Base-by-base conservation (phyloP, 1,140 invertebrate species). In the Cryptotermes secundus region DNA sequence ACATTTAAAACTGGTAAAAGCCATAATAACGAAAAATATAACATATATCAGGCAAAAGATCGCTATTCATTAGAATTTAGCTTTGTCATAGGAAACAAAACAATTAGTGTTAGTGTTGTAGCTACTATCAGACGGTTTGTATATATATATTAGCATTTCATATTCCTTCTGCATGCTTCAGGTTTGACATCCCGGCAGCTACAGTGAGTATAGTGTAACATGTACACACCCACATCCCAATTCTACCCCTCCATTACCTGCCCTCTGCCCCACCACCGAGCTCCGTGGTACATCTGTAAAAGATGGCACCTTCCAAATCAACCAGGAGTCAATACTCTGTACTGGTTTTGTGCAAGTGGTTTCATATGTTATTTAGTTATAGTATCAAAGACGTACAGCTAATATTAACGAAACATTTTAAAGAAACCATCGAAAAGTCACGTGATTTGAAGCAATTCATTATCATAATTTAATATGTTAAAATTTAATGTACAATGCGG, bases 21-120 rank as follows among this genome's bases (percentile, higher is more conserved):
- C 53, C 31, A 49, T 82, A 26, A 83, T 83, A n/a, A 65, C 59
- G 80, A 83, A 83, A 83, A 83, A 35, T 83, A 31, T n/a, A 22
- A 31, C 26, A 83, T 79, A 83, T 72, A 72, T 72, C 59, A 72
- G 59, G n/a, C 59, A 72, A 72, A 59, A 16, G 26, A 72, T 31
- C n/a, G 59, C 26, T 72, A 72, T 72, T n/a, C 59, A n/a, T 72
- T 72, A 72, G 59, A 72, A 49, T 72, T 10, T 72, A 72, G 59
- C n/a, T 26, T 72, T 31, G 59, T 72, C 31, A 72, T 72, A 72
- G 59, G 26, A 31, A 72, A 26, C 14, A 31, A 82, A 49, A 82
- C n/a, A 45, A 38, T 31, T 82, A 82, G 81, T 10, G 12, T 6
- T 82, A 82, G 81, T 53, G 42, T 53, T n/a, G 42, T 82, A 82